Percentiles rank a stretch among this genome's conserved stretches.
These are phyloP conservation scores for Tiliacea aurago DNA, from an alignment of 2,888 invertebrate genomes.

Conservation along the genomic window DNA sequence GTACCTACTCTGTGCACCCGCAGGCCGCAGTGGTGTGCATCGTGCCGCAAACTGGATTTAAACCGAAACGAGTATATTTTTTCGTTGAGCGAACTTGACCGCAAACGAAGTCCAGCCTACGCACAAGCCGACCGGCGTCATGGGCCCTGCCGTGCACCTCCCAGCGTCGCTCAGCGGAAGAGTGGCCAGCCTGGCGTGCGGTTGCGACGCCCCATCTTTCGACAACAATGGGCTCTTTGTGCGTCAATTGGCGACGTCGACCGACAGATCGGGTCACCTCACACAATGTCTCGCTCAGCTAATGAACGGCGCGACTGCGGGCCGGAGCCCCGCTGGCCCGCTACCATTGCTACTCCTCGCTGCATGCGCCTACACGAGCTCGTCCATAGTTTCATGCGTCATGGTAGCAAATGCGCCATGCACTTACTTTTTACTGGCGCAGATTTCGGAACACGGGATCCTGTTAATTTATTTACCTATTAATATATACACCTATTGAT, in stretches of 20 bases:
- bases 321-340: not conserved
- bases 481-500: too few species aligned
- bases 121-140: not conserved
- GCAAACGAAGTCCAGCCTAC: not conserved
- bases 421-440: too few species aligned
- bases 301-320: conserved; percentile 17
- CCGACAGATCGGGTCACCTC: conserved; percentile 50
- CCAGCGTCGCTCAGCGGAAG: conserved; percentile 22
- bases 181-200: conserved; percentile 6
- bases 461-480: not conserved
- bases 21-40: conserved; percentile 29
- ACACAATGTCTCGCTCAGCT: conserved; percentile 55
- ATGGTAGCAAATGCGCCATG: not conserved
- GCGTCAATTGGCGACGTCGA: conserved; percentile 68
- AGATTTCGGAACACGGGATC: not conserved
- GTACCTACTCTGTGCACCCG: conserved; percentile 38
- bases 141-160: not conserved
- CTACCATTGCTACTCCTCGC: not conserved
- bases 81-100: not conserved
- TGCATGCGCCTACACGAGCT: not conserved
- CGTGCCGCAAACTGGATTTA: conserved; percentile 34
- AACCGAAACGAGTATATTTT: conserved; percentile 15
- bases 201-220: conserved; percentile 34
- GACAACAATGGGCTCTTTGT: conserved; percentile 70
- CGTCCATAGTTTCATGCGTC: not conserved